A percentile compares a stretch with the other conserved stretches of the same genome.
Evolutionary conservation across 2,797 vertebrate genomes (phyloP).

Genomic region (Triplophysa bombifrons): DNA sequence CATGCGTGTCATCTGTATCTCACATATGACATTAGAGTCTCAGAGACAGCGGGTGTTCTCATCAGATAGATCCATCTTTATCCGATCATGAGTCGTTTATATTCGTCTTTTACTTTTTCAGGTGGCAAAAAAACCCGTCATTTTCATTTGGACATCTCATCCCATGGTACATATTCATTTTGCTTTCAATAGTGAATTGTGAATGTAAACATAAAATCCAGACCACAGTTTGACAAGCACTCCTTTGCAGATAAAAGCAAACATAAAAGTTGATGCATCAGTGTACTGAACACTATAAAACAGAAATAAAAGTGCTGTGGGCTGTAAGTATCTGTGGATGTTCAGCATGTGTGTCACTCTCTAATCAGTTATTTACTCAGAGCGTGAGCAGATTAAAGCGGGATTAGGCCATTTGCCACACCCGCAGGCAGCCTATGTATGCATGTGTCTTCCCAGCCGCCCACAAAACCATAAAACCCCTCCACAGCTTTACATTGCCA

Average conservation of each 20-base stretch:
- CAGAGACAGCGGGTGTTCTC: slow-evolving; percentile 36
- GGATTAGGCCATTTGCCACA: slow-evolving; percentile 58
- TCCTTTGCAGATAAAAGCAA: slow-evolving; percentile 3
- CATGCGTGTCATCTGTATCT: slow-evolving; percentile 66
- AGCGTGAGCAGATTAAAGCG: slow-evolving; percentile 57
- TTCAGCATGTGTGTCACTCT: slow-evolving; percentile 40
- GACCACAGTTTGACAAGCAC: background rate
- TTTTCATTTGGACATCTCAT: too few relatives aligned
- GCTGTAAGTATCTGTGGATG: slow-evolving; percentile 33
- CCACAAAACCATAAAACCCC: slow-evolving; percentile 36
- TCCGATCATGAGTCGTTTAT: background rate
- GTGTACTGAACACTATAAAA: slow-evolving; percentile 6
- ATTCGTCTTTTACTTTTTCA: background rate
- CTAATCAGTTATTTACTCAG: slow-evolving; percentile 54
- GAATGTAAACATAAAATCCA: background rate
- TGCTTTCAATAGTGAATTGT: too few relatives aligned
- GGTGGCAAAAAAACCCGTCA: background rate
- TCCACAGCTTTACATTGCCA: slow-evolving; percentile 61
- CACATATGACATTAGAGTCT: slow-evolving; percentile 59
- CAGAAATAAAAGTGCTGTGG: slow-evolving; percentile 41
- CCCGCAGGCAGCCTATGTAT: slow-evolving; percentile 63
- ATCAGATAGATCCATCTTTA: slow-evolving; percentile 20
- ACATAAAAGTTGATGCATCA: background rate
- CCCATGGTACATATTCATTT: too few relatives aligned
- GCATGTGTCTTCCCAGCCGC: slow-evolving; percentile 62